Evolutionary conservation across 2,113 vertebrate species (phyloP).

Genomic region (Toxotes jaculatrix): DNA sequence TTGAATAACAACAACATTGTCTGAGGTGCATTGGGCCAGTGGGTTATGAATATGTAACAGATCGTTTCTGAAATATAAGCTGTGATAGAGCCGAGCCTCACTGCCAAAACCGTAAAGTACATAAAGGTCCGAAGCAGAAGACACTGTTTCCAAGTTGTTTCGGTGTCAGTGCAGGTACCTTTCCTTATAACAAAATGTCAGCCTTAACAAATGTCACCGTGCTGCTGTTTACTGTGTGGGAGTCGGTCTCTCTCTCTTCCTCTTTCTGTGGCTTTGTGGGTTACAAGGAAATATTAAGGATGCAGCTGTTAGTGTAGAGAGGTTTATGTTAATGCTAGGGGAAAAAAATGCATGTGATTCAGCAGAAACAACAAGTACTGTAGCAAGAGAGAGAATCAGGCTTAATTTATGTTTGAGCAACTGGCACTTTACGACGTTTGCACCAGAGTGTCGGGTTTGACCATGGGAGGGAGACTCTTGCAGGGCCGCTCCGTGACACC

Average conservation of each 20-base stretch:
- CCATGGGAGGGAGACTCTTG: neutral
- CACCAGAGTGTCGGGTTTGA: neutral
- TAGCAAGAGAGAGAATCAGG: neutral
- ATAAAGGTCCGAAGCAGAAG: conserved; percentile 10
- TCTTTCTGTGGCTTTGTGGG: neutral
- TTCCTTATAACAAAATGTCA: conserved; percentile 18
- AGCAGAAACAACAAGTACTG: neutral
- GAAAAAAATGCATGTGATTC: neutral
- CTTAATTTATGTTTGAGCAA: neutral
- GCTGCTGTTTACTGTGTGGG: conserved; percentile 20
- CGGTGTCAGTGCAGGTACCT: conserved; percentile 1
- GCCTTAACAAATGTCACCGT: conserved; percentile 49
- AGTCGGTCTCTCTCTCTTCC: conserved; percentile 8
- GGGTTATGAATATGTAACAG: conserved; percentile 46
- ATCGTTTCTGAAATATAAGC: neutral
- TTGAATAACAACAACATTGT: conserved; percentile 6
- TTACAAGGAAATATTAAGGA: neutral
- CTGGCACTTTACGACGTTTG: neutral
- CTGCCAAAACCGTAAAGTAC: conserved; percentile 14
- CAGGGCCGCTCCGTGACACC: too few relatives aligned
- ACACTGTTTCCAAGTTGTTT: conserved; percentile 32
- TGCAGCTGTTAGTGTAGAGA: neutral
- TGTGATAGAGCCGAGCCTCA: neutral
- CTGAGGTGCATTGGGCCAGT: conserved; percentile 5
- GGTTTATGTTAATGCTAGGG: neutral